phyloP scores from a whole-genome alignment of 2,888 invertebrate genomes.

The Apodemia mormo region DNA sequence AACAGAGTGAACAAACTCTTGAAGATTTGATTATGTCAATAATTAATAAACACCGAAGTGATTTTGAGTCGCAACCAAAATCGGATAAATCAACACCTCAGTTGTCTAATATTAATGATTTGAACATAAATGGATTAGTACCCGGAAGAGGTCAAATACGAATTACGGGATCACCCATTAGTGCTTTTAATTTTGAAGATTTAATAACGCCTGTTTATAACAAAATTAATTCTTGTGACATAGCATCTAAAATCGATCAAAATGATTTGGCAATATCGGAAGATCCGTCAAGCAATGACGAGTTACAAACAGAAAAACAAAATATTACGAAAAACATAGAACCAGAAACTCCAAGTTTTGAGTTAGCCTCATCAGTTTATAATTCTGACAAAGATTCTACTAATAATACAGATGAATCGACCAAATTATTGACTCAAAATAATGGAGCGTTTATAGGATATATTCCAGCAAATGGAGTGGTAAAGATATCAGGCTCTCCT shows the following conservation, averaged over 20 bases:
- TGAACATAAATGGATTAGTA: background rate
- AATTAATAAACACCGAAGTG: background rate
- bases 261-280: background rate
- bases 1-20: background rate
- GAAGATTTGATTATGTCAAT: background rate
- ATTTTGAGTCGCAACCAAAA: background rate
- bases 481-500: background rate
- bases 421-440: background rate
- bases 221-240: background rate
- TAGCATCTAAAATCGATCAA: background rate
- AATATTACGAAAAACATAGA: background rate
- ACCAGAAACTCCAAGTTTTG: background rate
- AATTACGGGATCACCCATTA: background rate
- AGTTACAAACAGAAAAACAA: background rate
- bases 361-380: background rate
- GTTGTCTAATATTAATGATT: background rate
- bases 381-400: background rate
- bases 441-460: background rate
- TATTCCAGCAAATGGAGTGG: background rate
- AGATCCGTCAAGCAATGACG: background rate
- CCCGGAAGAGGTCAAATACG: background rate
- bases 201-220: background rate
- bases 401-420: background rate
- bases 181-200: background rate
- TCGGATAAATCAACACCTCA: background rate